These are phyloP conservation scores for Ginglymostoma cirratum DNA, from an alignment of 2,113 vertebrate genomes.

Conservation along the genomic window DNA sequence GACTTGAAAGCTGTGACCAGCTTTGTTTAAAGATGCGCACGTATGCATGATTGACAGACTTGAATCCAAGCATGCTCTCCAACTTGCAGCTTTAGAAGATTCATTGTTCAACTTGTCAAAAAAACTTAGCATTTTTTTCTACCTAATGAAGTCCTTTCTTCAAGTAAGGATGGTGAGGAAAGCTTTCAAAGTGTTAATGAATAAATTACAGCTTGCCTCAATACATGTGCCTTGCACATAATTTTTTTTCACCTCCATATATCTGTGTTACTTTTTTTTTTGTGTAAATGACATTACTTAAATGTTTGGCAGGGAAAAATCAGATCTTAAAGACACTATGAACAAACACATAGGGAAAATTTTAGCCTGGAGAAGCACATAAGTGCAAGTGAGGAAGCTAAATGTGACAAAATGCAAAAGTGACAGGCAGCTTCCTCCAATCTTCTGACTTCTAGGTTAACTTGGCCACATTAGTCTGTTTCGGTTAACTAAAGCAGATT, in stretches of 20 bases:
- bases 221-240: neutral
- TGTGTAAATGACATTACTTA: neutral
- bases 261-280: neutral
- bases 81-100: neutral
- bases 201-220: neutral
- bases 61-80: neutral
- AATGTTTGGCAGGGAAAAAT: neutral
- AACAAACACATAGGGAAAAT: neutral
- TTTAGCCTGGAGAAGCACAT: neutral
- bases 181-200: neutral
- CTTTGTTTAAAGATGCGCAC: slow-evolving; percentile 1
- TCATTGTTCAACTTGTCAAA: neutral
- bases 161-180: neutral
- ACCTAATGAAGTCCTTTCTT: neutral
- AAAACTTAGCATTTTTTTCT: neutral
- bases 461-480: neutral
- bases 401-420: neutral
- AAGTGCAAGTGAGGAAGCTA: neutral
- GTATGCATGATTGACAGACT: neutral
- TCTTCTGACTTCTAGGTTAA: neutral
- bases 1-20: neutral
- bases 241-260: neutral
- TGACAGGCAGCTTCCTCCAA: neutral
- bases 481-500: neutral
- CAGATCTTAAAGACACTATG: neutral